Percentiles rank a stretch among this genome's conserved stretches.
phyloP scores from a whole-genome alignment of 2,113 vertebrate genomes.

The Tragelaphus imberbis region DNA sequence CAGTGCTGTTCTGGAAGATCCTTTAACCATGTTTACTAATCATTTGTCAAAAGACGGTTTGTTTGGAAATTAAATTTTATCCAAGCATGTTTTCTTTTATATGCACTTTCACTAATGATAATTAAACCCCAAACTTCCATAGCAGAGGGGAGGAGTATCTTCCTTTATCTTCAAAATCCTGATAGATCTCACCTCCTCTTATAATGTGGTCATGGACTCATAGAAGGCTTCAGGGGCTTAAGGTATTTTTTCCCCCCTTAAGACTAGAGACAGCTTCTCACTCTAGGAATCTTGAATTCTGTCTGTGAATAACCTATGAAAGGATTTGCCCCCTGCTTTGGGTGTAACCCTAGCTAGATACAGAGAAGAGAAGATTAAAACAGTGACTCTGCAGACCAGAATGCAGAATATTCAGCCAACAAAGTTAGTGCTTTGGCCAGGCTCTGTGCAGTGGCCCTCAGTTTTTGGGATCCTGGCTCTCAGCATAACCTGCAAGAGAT shows the following conservation, averaged over 20 bases:
- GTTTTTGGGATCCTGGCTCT: background rate
- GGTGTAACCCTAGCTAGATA: background rate
- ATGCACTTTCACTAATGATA: background rate
- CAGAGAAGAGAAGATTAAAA: background rate
- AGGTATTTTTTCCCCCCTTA: background rate
- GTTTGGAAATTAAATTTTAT: constrained; percentile 43
- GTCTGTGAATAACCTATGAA: background rate
- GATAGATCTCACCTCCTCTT: constrained; percentile 6
- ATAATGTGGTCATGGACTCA: background rate
- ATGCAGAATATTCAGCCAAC: background rate
- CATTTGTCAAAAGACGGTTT: constrained; percentile 30
- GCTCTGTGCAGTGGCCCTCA: background rate
- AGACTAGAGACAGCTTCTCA: constrained; percentile 10
- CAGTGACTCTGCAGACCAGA: background rate
- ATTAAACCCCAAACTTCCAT: constrained; percentile 14
- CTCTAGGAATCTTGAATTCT: constrained; percentile 4
- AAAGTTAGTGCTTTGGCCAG: background rate
- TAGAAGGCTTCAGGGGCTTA: background rate
- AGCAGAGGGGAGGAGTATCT: background rate
- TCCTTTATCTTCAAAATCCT: constrained; percentile 21
- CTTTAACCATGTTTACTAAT: constrained; percentile 19
- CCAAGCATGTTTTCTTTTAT: constrained; percentile 32
- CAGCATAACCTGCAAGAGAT: background rate
- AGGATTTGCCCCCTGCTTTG: background rate
- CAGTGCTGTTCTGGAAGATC: constrained; percentile 7